Percentiles rank a stretch among this genome's conserved stretches.
These are phyloP conservation scores for Paralvinella palmiformis DNA, from an alignment of 1,140 invertebrate genomes.

Conservation along the genomic window DNA sequence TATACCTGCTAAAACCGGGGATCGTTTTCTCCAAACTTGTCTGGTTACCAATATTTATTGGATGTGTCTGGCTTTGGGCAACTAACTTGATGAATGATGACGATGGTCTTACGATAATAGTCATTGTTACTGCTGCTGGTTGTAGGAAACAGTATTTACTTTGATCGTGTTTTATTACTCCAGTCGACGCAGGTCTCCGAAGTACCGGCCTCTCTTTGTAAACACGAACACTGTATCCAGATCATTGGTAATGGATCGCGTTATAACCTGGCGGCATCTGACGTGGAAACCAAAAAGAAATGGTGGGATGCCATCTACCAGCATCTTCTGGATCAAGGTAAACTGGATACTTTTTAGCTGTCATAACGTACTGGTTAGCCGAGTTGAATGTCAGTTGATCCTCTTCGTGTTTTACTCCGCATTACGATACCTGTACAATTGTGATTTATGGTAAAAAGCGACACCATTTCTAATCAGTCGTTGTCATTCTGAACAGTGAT, in stretches of 20 bases:
- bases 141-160: not conserved
- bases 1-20: no score
- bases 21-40: no score
- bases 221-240: not conserved
- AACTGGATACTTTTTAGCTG: not conserved
- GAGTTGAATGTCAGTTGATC: not conserved
- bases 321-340: conserved; percentile 1
- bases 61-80: no score
- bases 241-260: not conserved
- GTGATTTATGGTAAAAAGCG: conserved; percentile 5
- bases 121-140: no score
- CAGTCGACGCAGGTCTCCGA: not conserved
- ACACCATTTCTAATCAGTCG: conserved; percentile 6
- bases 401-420: not conserved
- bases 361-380: not conserved
- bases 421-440: not conserved
- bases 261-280: not conserved
- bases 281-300: no score
- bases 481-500: conserved; percentile 37
- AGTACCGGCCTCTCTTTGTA: not conserved
- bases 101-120: no score
- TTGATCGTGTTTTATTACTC: not conserved
- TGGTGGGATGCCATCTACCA: not conserved
- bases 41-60: no score
- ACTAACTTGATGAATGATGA: no score